phyloP scores from a whole-genome alignment of 2,113 vertebrate genomes.

The Pimephales promelas region DNA sequence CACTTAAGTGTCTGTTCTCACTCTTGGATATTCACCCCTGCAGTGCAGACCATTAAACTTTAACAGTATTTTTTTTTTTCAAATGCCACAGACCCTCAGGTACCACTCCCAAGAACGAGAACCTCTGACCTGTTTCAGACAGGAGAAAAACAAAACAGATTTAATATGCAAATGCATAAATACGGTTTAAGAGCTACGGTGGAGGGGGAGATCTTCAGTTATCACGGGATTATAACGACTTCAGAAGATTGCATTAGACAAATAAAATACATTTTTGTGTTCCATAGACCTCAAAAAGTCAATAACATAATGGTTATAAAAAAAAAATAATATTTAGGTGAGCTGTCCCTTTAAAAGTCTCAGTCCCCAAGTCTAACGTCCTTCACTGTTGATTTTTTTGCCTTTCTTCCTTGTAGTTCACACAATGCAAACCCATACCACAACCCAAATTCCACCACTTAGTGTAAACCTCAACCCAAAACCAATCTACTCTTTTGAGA shows the following conservation, averaged over 20 bases:
- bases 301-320: too few species aligned
- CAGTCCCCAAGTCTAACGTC: not conserved
- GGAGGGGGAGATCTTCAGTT: not conserved
- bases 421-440: constrained; percentile 62
- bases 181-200: not conserved
- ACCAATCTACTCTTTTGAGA: constrained; percentile 55
- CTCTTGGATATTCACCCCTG: constrained; percentile 38
- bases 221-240: not conserved
- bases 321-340: too few species aligned
- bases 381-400: not conserved
- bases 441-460: constrained; percentile 52
- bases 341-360: not conserved
- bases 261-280: too few species aligned
- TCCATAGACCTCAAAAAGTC: too few species aligned
- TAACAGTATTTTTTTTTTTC: constrained; percentile 63
- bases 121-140: not conserved
- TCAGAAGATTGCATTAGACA: not conserved
- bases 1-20: constrained; percentile 58
- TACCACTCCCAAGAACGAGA: not conserved
- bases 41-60: constrained; percentile 57
- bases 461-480: constrained; percentile 56
- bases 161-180: not conserved
- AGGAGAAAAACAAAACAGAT: not conserved
- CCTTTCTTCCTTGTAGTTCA: constrained; percentile 49
- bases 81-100: constrained; percentile 47